These are phyloP conservation scores for Limenitis arthemis DNA, from an alignment of 2,888 invertebrate genomes.

Conservation along the genomic window DNA sequence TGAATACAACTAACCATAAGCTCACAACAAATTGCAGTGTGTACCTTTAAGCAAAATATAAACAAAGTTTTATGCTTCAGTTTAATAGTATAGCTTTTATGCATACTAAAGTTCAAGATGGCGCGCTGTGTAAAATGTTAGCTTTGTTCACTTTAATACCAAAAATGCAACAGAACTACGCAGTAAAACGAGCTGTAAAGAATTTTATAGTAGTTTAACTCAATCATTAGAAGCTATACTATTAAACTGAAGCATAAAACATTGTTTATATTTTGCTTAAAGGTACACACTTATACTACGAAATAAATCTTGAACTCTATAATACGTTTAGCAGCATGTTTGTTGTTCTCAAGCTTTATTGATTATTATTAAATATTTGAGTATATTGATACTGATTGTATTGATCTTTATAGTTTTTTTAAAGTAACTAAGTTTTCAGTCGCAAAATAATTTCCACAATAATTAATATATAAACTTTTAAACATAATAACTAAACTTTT, in stretches of 20 bases:
- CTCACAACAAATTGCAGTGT: too few relatives aligned
- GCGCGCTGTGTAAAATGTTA: constrained; percentile 21
- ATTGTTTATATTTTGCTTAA: constrained; percentile 3
- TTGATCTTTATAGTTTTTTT: too few relatives aligned
- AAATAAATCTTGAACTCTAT: constrained; percentile 25
- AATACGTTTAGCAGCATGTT: background rate
- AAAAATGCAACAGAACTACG: constrained; percentile 18
- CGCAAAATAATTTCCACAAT: too few relatives aligned
- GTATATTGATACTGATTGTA: too few relatives aligned
- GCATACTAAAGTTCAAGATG: constrained; percentile 26
- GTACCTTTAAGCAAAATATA: background rate
- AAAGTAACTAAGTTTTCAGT: too few relatives aligned
- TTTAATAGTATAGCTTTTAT: constrained; percentile 40
- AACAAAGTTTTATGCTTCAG: constrained; percentile 30
- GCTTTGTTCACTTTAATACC: constrained; percentile 18
- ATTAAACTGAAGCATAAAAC: constrained; percentile 43
- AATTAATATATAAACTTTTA: too few relatives aligned
- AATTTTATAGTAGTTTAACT: constrained; percentile 11
- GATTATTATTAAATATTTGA: background rate
- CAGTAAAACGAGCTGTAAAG: constrained; percentile 11
- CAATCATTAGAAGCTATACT: constrained; percentile 20
- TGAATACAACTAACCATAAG: too few relatives aligned
- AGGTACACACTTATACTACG: constrained; percentile 15
- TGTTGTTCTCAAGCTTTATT: background rate
- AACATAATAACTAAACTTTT: too few relatives aligned